Evolutionary conservation across 37 sponge, comb jelly and placozoan species (phyloP), one percentile per base, ranked within the genome.

Genomic region (Cliona cf. orientalis): DNA sequence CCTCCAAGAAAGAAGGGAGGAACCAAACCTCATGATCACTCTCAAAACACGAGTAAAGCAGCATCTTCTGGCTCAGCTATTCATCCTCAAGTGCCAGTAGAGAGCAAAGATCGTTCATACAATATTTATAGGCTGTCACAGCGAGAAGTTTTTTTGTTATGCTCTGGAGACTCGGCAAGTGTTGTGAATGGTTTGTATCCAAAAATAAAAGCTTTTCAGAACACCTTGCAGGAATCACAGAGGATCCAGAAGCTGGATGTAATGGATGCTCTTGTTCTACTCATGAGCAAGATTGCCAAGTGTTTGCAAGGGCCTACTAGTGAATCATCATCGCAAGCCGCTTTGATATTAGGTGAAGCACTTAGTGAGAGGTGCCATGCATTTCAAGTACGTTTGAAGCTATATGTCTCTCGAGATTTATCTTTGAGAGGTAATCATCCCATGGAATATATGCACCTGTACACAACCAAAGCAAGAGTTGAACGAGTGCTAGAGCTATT

Each of bases 261-360:
- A 1, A 79, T 79, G 79, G 59, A 49, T 38, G 36, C 36, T 40
- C 19, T 80, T 29, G 11, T 80, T 42, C 39, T 41, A 58, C n/a
- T 80, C 33, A 58, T 80, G 40, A 19, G 56, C 29, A 80, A 80
- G 40, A 68, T 79, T 21, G 26, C 68, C 35, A 39, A 59, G 0
- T 11, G 7, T 57, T 28, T 58, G 6, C 21, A 32, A 57, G 36
- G n/a, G 42, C 19, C 14, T 60, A 42, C 41, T 3, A 49, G 64
- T 26, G 62, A 73, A n/a, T 25, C n/a, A 21, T 26, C 40, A 1
- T 73, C 44, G 29, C 21, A 35, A 35, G 75, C 91, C 55, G 62
- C 56, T 33, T 37, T 21, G 33, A 75, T 90, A n/a, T 7, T 90
- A 14, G 91, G 81, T 23, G 91, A 90, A 43, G 53, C 69, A 2